Percentiles rank a stretch among this genome's conserved stretches.
These are phyloP conservation scores for Nephrotoma flavescens DNA, from an alignment of 2,888 invertebrate species.

Conservation along the genomic window DNA sequence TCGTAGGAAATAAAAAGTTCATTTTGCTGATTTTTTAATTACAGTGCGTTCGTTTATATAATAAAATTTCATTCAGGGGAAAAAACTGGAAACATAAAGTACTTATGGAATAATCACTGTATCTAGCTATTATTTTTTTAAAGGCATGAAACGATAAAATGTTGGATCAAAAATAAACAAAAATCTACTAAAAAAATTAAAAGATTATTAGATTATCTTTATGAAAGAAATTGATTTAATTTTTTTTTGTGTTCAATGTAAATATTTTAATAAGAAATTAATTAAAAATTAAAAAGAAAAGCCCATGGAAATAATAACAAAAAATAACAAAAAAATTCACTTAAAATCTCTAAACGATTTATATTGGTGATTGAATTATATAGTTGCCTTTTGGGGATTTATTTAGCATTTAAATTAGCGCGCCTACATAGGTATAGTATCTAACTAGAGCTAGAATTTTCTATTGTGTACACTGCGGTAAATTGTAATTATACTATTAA, in stretches of 20 bases:
- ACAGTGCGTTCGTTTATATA: neutral
- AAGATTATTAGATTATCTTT: neutral
- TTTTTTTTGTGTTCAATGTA: neutral
- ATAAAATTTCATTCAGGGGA: neutral
- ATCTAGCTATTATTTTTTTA: neutral
- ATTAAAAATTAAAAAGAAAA: neutral
- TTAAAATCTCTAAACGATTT: neutral
- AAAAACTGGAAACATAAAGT: neutral
- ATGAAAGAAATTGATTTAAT: neutral
- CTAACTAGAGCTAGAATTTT: too few species aligned
- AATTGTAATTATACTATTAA: too few species aligned
- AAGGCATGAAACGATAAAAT: neutral
- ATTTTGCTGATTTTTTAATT: neutral
- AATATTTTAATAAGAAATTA: neutral
- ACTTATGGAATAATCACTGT: neutral
- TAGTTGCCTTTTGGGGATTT: neutral
- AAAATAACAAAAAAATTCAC: neutral
- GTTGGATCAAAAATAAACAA: neutral
- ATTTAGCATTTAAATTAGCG: neutral
- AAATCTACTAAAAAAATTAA: neutral
- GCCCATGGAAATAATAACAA: neutral
- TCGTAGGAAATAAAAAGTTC: neutral
- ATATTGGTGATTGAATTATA: neutral
- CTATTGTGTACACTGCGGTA: too few species aligned
- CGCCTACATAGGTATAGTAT: too few species aligned